phyloP scores from a whole-genome alignment of 2,888 invertebrate species.

The Eilema griseolum region DNA sequence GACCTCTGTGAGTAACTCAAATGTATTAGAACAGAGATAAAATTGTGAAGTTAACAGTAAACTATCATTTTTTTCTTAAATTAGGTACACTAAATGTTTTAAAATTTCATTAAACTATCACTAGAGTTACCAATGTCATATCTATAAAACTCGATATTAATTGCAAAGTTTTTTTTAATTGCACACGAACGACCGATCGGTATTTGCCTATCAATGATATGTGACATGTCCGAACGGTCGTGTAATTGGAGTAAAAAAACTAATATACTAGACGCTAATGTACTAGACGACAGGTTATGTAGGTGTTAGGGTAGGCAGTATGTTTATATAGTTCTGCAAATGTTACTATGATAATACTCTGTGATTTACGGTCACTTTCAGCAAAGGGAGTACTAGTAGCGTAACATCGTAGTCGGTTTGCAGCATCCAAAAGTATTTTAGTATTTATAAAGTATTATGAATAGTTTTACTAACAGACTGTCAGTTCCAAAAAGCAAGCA shows the following conservation, averaged over 20 bases:
- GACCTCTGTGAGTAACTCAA: too few relatives aligned
- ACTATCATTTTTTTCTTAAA: too few relatives aligned
- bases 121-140: neutral
- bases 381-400: neutral
- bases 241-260: conserved; percentile 1
- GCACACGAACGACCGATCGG: neutral
- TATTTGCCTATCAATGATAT: neutral
- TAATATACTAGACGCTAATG: neutral
- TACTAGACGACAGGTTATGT: neutral
- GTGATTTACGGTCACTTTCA: neutral
- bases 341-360: too few relatives aligned
- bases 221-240: neutral
- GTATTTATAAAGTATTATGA: too few relatives aligned
- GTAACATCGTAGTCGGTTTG: too few relatives aligned
- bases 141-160: neutral
- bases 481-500: too few relatives aligned
- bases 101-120: neutral
- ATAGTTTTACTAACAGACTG: too few relatives aligned
- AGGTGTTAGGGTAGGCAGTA: neutral
- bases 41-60: too few relatives aligned
- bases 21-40: too few relatives aligned
- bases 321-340: too few relatives aligned
- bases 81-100: too few relatives aligned
- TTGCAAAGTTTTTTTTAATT: neutral
- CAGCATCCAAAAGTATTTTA: too few relatives aligned